These are phyloP conservation scores for Oxycera nigricornis DNA, from an alignment of 2,888 invertebrate genomes.

Conservation along the genomic window DNA sequence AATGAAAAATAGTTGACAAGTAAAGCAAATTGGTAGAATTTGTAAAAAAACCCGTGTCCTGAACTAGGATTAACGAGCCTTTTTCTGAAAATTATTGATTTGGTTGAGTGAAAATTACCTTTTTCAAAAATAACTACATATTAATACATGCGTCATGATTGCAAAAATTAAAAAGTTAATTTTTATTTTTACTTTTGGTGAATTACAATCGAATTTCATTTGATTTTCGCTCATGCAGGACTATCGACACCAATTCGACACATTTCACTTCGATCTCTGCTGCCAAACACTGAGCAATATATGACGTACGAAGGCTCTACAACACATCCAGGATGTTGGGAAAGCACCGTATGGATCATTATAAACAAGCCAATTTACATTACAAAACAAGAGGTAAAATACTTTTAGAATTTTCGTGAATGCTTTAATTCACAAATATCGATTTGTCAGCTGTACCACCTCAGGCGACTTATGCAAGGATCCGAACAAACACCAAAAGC, in stretches of 20 bases:
- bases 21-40: too few species aligned
- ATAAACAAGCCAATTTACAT: constrained; percentile 98
- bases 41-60: too few species aligned
- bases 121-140: too few species aligned
- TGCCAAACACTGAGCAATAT: constrained; percentile 92
- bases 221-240: constrained; percentile 65
- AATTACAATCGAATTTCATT: not conserved
- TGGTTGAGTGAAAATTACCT: too few species aligned
- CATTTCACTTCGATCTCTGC: constrained; percentile 81
- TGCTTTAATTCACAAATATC: too few species aligned
- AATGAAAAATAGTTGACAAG: too few species aligned
- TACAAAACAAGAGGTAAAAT: constrained; percentile 94
- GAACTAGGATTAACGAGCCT: too few species aligned
- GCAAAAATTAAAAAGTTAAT: not conserved
- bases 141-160: not conserved
- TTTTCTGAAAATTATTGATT: too few species aligned
- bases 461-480: constrained; percentile 89
- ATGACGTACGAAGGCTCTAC: constrained; percentile 98
- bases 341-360: constrained; percentile 99
- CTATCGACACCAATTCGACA: constrained; percentile 83
- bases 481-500: constrained; percentile 85
- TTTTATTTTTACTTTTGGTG: not conserved
- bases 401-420: too few species aligned
- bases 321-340: constrained; percentile 98
- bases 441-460: constrained; percentile 76